A percentile compares a stretch with the other conserved stretches of the same genome.
These are phyloP conservation scores for Stichopus horrens DNA, from an alignment of 53 echinoderm and acorn worm species.

Conservation along the genomic window DNA sequence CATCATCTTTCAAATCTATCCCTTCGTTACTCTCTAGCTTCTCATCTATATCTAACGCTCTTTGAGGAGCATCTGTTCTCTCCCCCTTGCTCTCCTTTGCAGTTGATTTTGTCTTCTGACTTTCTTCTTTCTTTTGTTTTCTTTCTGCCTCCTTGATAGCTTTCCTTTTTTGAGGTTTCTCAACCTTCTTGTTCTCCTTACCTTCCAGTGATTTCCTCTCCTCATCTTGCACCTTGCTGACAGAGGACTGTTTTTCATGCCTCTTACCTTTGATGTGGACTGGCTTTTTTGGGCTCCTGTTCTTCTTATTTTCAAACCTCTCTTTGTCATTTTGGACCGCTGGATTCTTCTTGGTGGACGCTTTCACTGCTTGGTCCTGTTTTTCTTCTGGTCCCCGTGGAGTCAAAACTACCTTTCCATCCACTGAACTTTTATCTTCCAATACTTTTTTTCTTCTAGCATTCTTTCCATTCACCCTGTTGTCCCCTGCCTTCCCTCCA, in stretches of 20 bases:
- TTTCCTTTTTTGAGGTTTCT: constrained; percentile 21
- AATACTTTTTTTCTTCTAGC: not conserved
- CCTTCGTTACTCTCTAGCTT: not conserved
- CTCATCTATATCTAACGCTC: not conserved
- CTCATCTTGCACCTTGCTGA: not conserved
- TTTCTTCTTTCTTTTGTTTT: constrained; percentile 23
- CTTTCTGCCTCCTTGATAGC: constrained; percentile 22
- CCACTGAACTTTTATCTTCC: not conserved
- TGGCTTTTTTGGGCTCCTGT: constrained; percentile 1
- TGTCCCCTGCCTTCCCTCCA: not conserved
- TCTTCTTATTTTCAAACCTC: not conserved
- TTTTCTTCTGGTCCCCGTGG: not conserved
- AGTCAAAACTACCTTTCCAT: not conserved
- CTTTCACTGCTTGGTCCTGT: not conserved
- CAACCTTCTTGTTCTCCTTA: not conserved
- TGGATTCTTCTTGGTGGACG: not conserved
- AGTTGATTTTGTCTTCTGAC: constrained; percentile 38
- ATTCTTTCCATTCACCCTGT: not conserved
- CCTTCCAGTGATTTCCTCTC: not conserved
- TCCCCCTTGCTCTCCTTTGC: constrained; percentile 44
- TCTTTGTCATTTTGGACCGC: not conserved
- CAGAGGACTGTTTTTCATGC: constrained; percentile 5
- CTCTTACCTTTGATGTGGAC: not conserved
- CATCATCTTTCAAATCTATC: not conserved
- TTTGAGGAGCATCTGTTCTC: constrained; percentile 23